Evolutionary conservation across 1,140 invertebrate species (phyloP), one percentile per base, ranked within the genome.

Genomic region (Drosophila jambulina): DNA sequence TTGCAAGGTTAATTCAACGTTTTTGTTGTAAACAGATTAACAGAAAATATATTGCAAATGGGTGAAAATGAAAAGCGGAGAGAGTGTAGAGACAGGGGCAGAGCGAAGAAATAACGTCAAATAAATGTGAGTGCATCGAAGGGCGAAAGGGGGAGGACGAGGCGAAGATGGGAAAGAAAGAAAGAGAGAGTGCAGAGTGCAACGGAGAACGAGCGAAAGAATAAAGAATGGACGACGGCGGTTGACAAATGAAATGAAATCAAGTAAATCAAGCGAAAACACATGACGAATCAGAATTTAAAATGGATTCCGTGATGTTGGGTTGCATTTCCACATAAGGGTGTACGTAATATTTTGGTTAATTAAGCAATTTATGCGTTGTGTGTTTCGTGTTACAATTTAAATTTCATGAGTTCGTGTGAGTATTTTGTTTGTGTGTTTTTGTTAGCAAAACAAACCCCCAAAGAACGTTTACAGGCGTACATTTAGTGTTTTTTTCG

Each of bases 391-490:
- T 64, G 69, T 88, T 78, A 80, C 58, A 74, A 59, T 64, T 80
- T 68, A 45, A 62, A 59, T 85, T 12, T 25, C 58, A 80, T 87
- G 80, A 84, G 67, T 80, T 76, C 27, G 51, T 45, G 48, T 64
- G 36, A 23, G 48, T 60, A 19, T 51, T 29, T 49, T 21, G 12
- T 65, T 25, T 70, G 19, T 60, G 23, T 46, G 21, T 19, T 49
- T 65, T 71, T 57, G 85, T 88, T 88, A 88, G 85, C 85, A 90
- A 88, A 88, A 81, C 74, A 88, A 90, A 88, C 84, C 84, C 84
- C 84, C 84, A 84, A 75, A 78, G 62, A 85, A 88, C 78, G 81
- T 84, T 84, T 90, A 88, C 75, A 79, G 82, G 75, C 80, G 75
- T 87, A 87, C 79, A 84, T 87, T 78, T 75, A 78, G 58, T 80